Base-by-base conservation (phyloP, 2,888 invertebrate species). In the Acleris cristana region DNA sequence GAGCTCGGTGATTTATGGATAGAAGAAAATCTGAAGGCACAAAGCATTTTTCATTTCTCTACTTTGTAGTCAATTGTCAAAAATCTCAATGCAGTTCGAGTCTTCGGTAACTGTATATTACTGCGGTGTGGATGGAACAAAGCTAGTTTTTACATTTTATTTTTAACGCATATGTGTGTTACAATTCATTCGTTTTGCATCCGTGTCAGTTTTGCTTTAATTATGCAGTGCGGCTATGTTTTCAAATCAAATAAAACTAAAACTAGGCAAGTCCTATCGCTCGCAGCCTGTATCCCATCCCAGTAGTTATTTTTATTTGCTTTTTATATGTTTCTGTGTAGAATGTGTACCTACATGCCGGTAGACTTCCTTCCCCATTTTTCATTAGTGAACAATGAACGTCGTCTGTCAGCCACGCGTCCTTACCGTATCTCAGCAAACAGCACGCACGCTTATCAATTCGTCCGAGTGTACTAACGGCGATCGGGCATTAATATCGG, bases 1-100 rank as follows among this genome's bases (percentile, higher is more conserved):
- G 76, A 82, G 84, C 83, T 81, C 77, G 76, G 82, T 89, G 87
- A 90, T 90, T 91, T 90, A 89, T 89, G 84, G 83, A 89, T 88
- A 88, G 87, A 90, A 87, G 86, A 83, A 86, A 84, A 85, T 86
- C 79, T 84, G 76, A 84, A 78, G 75, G 79, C 82, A 80, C 83
- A 83, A 84, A 84, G 82, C 84, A 85, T 85, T 84, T 85, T 86
- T 83, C 82, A 82, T 83, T 81, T 79, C 79, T 80, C 78, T 74
- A 85, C 81, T 84, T 82, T 81, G 76, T 79, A 79, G 81, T 83
- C 82, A 83, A 40, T 40, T 40, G 40, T 40, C 40, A 14, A 81
- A 80, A 81, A 80, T 81, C 80, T 81, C 79, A 85, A 82, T 80
- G 75, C 76, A 73, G 80, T 85, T 83, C 74, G 75, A 83, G 78